Evolutionary conservation across 1,140 invertebrate genomes (phyloP).

Genomic region (Geopemphigus sp.): DNA sequence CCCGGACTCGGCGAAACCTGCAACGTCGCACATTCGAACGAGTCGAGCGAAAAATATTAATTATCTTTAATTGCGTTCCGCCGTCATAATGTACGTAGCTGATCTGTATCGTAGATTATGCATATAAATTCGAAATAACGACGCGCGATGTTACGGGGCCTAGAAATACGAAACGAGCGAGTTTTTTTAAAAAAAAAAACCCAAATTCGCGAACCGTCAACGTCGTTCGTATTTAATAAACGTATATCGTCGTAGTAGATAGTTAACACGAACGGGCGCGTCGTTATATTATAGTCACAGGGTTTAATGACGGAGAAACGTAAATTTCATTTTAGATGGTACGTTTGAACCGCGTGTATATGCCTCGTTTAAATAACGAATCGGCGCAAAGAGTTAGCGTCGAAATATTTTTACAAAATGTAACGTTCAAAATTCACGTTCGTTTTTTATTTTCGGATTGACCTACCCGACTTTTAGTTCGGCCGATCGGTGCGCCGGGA

Average conservation of each 20-base stretch:
- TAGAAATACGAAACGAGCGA: neutral
- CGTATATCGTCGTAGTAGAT: neutral
- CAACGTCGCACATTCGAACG: too few relatives aligned
- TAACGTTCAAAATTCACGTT: too few relatives aligned
- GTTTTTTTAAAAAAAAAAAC: slow-evolving; percentile 15
- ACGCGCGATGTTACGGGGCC: neutral
- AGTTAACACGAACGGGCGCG: neutral
- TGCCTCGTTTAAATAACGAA: neutral
- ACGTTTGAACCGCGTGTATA: neutral
- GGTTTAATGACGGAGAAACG: too few relatives aligned
- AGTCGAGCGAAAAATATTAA: too few relatives aligned
- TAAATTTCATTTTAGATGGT: neutral
- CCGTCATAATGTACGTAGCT: too few relatives aligned
- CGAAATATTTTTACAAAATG: too few relatives aligned
- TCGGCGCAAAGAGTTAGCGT: too few relatives aligned
- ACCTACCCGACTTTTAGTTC: too few relatives aligned
- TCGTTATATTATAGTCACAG: neutral
- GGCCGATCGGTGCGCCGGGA: too few relatives aligned
- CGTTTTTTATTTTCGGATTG: too few relatives aligned
- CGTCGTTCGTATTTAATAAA: neutral
- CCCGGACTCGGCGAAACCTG: too few relatives aligned
- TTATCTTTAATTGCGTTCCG: too few relatives aligned
- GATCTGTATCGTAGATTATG: neutral
- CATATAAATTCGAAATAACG: neutral
- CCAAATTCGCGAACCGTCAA: neutral